A percentile compares a stretch with the other conserved stretches of the same genome.
Conservation (phyloP, 2,797 vertebrate species). For the Cheirogaleus major region DNA sequence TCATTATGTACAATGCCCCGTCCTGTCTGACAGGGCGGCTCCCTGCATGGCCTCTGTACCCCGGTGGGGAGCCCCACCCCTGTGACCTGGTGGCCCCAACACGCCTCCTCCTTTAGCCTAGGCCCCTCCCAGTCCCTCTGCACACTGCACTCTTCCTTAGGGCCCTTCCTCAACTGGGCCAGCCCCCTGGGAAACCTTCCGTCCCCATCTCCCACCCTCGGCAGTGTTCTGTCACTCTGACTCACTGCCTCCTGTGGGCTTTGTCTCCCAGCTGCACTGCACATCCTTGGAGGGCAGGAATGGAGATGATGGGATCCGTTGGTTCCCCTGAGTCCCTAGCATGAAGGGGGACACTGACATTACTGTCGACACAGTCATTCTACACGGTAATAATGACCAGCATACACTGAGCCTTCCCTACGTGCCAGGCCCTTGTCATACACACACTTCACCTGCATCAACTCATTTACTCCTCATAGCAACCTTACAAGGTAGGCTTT, state of each 20-base stretch:
- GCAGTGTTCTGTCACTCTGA: neutral
- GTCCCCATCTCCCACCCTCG: neutral
- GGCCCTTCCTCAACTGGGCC: neutral
- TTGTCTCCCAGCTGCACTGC: neutral
- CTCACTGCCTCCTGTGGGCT: neutral
- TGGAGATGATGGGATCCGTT: neutral
- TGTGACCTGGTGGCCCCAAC: neutral
- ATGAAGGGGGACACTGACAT: neutral
- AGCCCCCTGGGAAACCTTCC: neutral
- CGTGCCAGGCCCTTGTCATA: neutral
- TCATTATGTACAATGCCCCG: accelerated
- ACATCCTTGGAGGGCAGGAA: neutral
- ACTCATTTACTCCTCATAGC: neutral
- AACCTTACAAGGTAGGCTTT: neutral
- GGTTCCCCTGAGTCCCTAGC: neutral
- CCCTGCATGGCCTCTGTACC: neutral
- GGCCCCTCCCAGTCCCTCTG: neutral
- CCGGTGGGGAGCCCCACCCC: neutral
- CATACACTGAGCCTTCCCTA: neutral
- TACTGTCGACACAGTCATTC: neutral
- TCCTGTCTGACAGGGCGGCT: neutral
- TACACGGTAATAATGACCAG: neutral
- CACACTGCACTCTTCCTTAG: neutral
- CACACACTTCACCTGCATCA: neutral
- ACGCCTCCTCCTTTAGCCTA: neutral